phyloP scores from a whole-genome alignment of 1,140 invertebrate genomes.

The Drosophila quadrilineata region DNA sequence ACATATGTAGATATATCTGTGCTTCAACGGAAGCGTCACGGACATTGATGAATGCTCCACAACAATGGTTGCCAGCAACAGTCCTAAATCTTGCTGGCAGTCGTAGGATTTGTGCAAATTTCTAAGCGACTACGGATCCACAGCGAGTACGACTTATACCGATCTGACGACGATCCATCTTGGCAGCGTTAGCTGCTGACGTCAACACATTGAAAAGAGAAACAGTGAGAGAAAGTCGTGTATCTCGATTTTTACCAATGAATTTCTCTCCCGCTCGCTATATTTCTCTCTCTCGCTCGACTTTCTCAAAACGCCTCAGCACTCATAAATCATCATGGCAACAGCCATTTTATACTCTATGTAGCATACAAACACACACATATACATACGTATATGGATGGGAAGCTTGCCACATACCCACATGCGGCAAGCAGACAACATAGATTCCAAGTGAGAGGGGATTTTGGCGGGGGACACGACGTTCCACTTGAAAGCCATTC shows the following conservation, averaged over 20 bases:
- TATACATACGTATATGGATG: conserved; percentile 13
- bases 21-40: conserved; percentile 57
- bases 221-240: conserved; percentile 50
- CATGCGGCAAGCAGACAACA: conserved; percentile 21
- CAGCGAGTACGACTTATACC: conserved; percentile 1
- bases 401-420: conserved; percentile 41
- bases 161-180: conserved; percentile 54
- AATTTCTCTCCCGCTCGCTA: conserved; percentile 13
- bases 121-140: conserved; percentile 39
- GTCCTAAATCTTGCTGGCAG: neutral
- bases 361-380: conserved; percentile 8
- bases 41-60: conserved; percentile 71
- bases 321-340: conserved; percentile 68
- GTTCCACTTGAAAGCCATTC: conserved; percentile 76
- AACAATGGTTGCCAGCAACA: neutral
- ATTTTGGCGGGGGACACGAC: conserved; percentile 50
- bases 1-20: conserved; percentile 18
- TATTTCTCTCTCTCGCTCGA: conserved; percentile 4
- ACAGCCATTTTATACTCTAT: conserved; percentile 48
- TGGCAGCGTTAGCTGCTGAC: conserved; percentile 19
- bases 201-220: conserved; percentile 20
- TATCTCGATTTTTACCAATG: conserved; percentile 30
- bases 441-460: conserved; percentile 36
- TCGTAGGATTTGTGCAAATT: conserved; percentile 17
- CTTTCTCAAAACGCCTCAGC: conserved; percentile 62